Percentiles rank a stretch among this genome's conserved stretches.
phyloP scores from a whole-genome alignment of 2,888 invertebrate genomes.

The Oscheius sp. region DNA sequence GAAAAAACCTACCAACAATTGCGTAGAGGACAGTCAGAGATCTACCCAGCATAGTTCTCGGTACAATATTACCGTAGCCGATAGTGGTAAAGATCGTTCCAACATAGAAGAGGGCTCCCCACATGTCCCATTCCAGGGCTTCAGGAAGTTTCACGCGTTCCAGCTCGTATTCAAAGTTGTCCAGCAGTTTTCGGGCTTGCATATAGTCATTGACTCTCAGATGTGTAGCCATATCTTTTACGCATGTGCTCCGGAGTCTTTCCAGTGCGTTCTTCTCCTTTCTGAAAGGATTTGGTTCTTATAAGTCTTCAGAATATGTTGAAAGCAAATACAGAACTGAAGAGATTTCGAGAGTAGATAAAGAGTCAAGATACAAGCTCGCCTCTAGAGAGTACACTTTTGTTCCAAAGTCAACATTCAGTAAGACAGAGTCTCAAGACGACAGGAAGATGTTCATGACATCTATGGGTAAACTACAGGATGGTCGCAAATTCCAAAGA shows the following conservation, averaged over 20 bases:
- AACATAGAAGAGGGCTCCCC: slow-evolving; percentile 76
- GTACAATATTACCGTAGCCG: slow-evolving; percentile 89
- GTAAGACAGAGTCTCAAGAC: no score
- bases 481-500: no score
- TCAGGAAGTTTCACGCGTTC: slow-evolving; percentile 63
- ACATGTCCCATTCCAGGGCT: slow-evolving; percentile 72
- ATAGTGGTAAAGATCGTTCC: slow-evolving; percentile 76
- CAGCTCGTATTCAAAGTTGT: slow-evolving; percentile 59
- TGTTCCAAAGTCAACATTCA: no score
- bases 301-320: not conserved
- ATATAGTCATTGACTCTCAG: slow-evolving; percentile 22
- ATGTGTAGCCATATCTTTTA: slow-evolving; percentile 15
- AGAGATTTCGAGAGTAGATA: no score
- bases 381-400: no score
- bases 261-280: slow-evolving; percentile 58
- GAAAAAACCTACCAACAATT: slow-evolving; percentile 85
- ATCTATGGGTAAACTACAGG: no score
- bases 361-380: no score
- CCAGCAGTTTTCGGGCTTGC: slow-evolving; percentile 49
- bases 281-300: slow-evolving; percentile 39
- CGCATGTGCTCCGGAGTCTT: slow-evolving; percentile 53
- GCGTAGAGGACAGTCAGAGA: slow-evolving; percentile 91
- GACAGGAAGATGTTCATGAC: no score
- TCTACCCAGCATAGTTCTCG: slow-evolving; percentile 86
- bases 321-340: no score